Evolutionary conservation across 2,797 vertebrate genomes (phyloP).

Genomic region (Vireo griseus): DNA sequence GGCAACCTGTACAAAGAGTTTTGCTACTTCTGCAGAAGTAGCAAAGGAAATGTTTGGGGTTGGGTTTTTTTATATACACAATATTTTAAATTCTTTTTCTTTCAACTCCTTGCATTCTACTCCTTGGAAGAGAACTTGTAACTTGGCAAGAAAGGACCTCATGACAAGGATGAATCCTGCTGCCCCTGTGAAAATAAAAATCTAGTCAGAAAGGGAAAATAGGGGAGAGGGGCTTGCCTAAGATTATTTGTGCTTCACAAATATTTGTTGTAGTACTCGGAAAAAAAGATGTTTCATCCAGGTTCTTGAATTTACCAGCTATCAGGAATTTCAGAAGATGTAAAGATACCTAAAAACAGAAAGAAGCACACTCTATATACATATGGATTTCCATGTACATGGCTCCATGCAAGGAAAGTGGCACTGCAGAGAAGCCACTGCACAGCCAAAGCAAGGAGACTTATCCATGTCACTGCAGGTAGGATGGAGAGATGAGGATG

Average conservation of each 20-base stretch:
- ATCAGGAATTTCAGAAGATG: not conserved
- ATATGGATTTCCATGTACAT: accelerated
- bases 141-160: not conserved
- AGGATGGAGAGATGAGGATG: not conserved
- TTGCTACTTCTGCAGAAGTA: not conserved
- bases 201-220: not conserved
- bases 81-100: not conserved
- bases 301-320: not conserved
- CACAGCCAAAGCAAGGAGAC: not conserved
- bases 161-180: not conserved
- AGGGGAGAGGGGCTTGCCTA: not conserved
- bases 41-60: not conserved
- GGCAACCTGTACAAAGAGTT: not conserved
- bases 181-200: not conserved
- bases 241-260: not conserved
- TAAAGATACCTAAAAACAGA: not conserved
- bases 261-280: not conserved
- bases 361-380: not conserved
- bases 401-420: not conserved
- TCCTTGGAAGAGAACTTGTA: not conserved
- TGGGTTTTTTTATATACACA: not conserved
- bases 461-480: not conserved
- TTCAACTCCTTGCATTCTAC: not conserved
- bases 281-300: not conserved
- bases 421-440: not conserved